Evolutionary conservation across 1,140 invertebrate species (phyloP).

Genomic region (Caenorhabditis latens): DNA sequence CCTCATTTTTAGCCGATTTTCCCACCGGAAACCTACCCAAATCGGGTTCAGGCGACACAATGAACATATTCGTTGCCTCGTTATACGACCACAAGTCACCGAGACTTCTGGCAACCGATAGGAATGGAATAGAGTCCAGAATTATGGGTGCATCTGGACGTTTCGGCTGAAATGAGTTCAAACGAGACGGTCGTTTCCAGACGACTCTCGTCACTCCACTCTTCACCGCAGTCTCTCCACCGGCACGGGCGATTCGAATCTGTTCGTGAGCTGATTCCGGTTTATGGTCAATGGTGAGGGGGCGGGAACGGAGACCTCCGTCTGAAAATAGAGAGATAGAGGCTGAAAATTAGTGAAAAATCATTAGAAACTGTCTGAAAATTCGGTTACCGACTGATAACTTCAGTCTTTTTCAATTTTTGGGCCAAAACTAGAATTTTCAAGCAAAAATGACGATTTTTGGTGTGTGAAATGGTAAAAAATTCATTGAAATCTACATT

Average conservation of each 20-base stretch:
- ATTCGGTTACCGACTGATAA: too few relatives aligned
- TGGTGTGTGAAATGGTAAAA: too few relatives aligned
- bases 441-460: too few relatives aligned
- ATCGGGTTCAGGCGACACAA: conserved; percentile 97
- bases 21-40: conserved; percentile 81
- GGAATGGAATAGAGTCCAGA: conserved; percentile 94
- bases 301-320: conserved; percentile 58
- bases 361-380: neutral
- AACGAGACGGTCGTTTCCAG: conserved; percentile 89
- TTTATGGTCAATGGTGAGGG: conserved; percentile 91
- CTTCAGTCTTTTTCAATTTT: too few relatives aligned
- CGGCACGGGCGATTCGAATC: conserved; percentile 84
- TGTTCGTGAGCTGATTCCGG: conserved; percentile 90
- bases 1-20: too few relatives aligned
- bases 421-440: too few relatives aligned
- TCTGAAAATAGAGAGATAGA: too few relatives aligned
- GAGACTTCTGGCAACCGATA: conserved; percentile 92
- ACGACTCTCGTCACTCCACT: conserved; percentile 94
- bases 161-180: conserved; percentile 84
- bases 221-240: conserved; percentile 81
- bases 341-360: conserved; percentile 59
- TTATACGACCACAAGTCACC: conserved; percentile 98
- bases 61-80: conserved; percentile 88
- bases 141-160: conserved; percentile 66
- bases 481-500: too few relatives aligned